Evolutionary conservation across 2,888 invertebrate genomes (phyloP).

Genomic region (Gortyna flavago): DNA sequence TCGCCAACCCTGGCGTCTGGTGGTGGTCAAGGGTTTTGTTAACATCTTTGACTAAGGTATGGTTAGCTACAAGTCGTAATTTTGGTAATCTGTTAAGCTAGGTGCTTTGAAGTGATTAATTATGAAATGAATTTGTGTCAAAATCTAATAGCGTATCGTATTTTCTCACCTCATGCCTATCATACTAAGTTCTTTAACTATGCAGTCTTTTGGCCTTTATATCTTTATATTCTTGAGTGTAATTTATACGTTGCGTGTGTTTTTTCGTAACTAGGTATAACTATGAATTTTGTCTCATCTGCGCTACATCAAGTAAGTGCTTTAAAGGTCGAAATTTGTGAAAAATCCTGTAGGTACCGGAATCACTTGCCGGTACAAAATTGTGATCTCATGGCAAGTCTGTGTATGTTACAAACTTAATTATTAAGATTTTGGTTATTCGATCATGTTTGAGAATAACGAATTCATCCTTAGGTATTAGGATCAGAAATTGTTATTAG

Average conservation of each 20-base stretch:
- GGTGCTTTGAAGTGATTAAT: neutral
- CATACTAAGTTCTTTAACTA: neutral
- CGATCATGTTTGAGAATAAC: neutral
- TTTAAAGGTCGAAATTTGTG: too few species aligned
- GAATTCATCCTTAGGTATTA: too few species aligned
- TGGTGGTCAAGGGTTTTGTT: constrained; percentile 33
- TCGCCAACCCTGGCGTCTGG: constrained; percentile 86
- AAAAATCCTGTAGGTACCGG: neutral
- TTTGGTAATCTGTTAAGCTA: neutral
- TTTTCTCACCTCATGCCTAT: neutral
- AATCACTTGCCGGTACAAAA: neutral
- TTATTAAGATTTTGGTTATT: neutral
- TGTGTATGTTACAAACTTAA: neutral
- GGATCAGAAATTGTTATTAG: too few species aligned
- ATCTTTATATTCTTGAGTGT: neutral
- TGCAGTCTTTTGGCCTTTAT: neutral
- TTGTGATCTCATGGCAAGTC: neutral
- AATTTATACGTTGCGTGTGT: too few species aligned
- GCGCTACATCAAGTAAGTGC: neutral
- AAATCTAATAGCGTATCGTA: too few species aligned
- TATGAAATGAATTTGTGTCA: neutral
- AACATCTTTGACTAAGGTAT: neutral
- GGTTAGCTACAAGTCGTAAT: neutral
- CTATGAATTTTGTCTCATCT: neutral
- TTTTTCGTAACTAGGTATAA: neutral